These are phyloP conservation scores for Anhinga anhinga DNA, from an alignment of 2,113 vertebrate genomes.

Conservation along the genomic window DNA sequence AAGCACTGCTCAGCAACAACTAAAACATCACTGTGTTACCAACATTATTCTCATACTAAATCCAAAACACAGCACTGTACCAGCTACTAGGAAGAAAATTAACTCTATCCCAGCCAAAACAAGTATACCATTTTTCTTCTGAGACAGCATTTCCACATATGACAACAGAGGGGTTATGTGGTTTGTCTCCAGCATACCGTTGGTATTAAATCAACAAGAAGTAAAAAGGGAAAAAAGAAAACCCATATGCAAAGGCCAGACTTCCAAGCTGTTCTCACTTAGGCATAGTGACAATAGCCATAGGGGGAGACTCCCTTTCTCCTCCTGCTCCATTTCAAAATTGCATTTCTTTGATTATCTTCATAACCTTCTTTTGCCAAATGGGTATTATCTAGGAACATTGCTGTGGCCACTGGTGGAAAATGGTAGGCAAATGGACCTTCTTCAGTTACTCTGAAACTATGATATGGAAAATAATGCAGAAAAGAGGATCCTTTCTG, in stretches of 20 bases:
- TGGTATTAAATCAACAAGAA: not conserved
- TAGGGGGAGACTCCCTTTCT: not conserved
- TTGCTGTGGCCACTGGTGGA: not conserved
- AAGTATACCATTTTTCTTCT: not conserved
- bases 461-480: not conserved
- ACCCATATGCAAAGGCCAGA: not conserved
- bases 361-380: not conserved
- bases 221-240: not conserved
- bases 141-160: not conserved
- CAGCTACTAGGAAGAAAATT: too few relatives aligned
- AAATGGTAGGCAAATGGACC: not conserved
- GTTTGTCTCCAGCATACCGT: not conserved
- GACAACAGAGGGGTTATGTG: not conserved
- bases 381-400: not conserved
- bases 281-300: not conserved
- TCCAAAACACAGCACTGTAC: too few relatives aligned
- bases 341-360: not conserved
- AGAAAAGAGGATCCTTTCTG: not conserved
- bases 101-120: too few relatives aligned
- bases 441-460: not conserved
- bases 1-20: too few relatives aligned
- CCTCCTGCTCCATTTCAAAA: not conserved
- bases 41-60: too few relatives aligned
- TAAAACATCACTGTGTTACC: too few relatives aligned
- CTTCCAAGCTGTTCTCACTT: not conserved